These are phyloP conservation scores for Stomatorhinus walkeri DNA, from an alignment of 2,797 vertebrate species.

Conservation along the genomic window DNA sequence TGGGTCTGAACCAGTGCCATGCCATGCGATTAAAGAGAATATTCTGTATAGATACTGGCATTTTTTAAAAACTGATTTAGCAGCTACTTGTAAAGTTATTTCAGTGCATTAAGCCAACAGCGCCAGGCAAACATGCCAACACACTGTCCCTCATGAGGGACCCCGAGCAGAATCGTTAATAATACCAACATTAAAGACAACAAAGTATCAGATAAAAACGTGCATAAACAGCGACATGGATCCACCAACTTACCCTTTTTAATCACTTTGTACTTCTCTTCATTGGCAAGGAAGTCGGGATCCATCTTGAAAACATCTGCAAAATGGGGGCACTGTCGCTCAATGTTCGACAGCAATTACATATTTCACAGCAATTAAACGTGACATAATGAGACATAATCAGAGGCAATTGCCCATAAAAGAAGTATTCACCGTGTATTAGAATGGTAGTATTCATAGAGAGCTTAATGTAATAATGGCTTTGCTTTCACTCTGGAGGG, in stretches of 20 bases:
- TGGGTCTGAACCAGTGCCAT: background rate
- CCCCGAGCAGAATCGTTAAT: background rate
- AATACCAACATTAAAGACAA: background rate
- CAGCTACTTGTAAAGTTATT: background rate
- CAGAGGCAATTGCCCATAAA: slow-evolving; percentile 38
- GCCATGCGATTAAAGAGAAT: background rate
- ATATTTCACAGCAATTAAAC: slow-evolving; percentile 33
- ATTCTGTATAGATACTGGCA: background rate
- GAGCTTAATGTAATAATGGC: slow-evolving; percentile 34
- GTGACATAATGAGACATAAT: slow-evolving; percentile 29
- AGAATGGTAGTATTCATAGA: slow-evolving; percentile 32
- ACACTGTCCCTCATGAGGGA: background rate
- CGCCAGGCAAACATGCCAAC: background rate
- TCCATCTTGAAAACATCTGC: slow-evolving; percentile 98
- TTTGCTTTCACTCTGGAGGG: slow-evolving; percentile 25
- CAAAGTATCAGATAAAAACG: background rate
- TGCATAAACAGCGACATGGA: background rate
- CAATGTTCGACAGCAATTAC: slow-evolving; percentile 32
- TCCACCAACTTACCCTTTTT: slow-evolving; percentile 73
- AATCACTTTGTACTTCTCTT: slow-evolving; percentile 90
- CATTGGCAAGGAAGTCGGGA: slow-evolving; percentile 87
- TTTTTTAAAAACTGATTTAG: background rate
- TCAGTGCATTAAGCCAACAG: background rate
- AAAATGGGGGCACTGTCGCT: slow-evolving; percentile 37
- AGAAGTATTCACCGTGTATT: slow-evolving; percentile 28